Evolutionary conservation across 2,797 vertebrate genomes (phyloP).

Genomic region (Mallotus villosus): DNA sequence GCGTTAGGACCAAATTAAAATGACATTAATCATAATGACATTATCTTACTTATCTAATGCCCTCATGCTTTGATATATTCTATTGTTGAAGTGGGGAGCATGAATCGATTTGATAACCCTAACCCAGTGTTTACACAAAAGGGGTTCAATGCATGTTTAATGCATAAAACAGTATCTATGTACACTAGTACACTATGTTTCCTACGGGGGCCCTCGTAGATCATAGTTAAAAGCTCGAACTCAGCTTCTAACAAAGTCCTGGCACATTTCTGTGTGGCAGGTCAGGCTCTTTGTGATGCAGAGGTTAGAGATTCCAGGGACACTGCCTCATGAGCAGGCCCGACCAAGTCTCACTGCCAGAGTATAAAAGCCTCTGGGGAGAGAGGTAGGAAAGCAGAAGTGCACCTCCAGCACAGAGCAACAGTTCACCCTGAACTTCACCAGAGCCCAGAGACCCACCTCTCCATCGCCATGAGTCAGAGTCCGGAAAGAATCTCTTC

Average conservation of each 20-base stretch:
- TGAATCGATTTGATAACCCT: neutral
- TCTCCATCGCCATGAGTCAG: slow-evolving; percentile 38
- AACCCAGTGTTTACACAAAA: too few relatives aligned
- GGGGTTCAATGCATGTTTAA: too few relatives aligned
- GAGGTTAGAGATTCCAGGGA: slow-evolving; percentile 49
- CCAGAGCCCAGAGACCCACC: neutral
- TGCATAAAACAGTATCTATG: too few relatives aligned
- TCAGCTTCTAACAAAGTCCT: slow-evolving; percentile 42
- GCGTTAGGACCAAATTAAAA: neutral
- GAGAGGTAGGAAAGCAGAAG: slow-evolving; percentile 19
- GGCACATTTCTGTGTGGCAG: slow-evolving; percentile 48
- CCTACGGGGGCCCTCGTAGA: neutral
- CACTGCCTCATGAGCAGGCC: slow-evolving; percentile 22
- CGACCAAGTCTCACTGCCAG: neutral
- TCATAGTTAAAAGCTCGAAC: neutral
- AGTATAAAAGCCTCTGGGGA: slow-evolving; percentile 3
- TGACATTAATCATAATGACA: neutral
- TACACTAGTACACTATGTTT: too few relatives aligned
- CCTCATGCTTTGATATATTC: neutral
- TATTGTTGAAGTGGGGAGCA: neutral
- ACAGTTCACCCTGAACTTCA: slow-evolving; percentile 3
- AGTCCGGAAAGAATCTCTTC: slow-evolving; percentile 60
- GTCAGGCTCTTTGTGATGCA: slow-evolving; percentile 30
- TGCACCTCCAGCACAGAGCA: neutral
- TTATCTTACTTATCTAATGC: neutral